Conservation (phyloP, 2,888 invertebrate species). For the Luffia ferchaultella region DNA sequence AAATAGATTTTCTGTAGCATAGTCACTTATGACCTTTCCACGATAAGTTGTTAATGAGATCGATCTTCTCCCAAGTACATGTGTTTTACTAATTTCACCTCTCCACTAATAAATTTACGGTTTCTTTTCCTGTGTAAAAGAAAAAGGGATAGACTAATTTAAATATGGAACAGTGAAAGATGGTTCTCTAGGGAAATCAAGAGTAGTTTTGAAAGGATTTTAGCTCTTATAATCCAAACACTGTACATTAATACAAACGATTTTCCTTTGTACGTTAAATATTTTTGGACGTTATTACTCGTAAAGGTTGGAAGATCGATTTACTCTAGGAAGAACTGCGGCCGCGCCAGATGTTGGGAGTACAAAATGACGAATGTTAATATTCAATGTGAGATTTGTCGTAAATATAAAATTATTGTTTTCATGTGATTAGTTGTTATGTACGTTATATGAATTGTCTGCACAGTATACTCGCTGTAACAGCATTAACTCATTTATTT, state of each 20-base stretch:
- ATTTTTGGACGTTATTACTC: slow-evolving; percentile 27
- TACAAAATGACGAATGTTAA: slow-evolving; percentile 22
- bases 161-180: slow-evolving; percentile 56
- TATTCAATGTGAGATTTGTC: background rate
- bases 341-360: slow-evolving; percentile 33
- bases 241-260: slow-evolving; percentile 6
- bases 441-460: too few species aligned
- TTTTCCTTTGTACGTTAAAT: background rate
- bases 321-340: slow-evolving; percentile 46
- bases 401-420: too few species aligned
- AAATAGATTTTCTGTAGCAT: slow-evolving; percentile 15
- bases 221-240: slow-evolving; percentile 14
- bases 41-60: slow-evolving; percentile 47
- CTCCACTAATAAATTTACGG: too few species aligned
- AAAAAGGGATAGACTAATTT: slow-evolving; percentile 49
- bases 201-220: slow-evolving; percentile 24
- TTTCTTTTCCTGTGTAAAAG: slow-evolving; percentile 10
- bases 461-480: too few species aligned
- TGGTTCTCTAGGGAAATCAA: slow-evolving; percentile 63
- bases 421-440: too few species aligned
- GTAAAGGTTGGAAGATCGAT: slow-evolving; percentile 40
- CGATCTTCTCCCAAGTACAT: slow-evolving; percentile 50
- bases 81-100: slow-evolving; percentile 17
- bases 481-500: too few species aligned
- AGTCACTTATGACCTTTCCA: slow-evolving; percentile 26